Evolutionary conservation across 2,888 invertebrate species (phyloP), one percentile per base, ranked within the genome.

Genomic region (Metellina segmentata): DNA sequence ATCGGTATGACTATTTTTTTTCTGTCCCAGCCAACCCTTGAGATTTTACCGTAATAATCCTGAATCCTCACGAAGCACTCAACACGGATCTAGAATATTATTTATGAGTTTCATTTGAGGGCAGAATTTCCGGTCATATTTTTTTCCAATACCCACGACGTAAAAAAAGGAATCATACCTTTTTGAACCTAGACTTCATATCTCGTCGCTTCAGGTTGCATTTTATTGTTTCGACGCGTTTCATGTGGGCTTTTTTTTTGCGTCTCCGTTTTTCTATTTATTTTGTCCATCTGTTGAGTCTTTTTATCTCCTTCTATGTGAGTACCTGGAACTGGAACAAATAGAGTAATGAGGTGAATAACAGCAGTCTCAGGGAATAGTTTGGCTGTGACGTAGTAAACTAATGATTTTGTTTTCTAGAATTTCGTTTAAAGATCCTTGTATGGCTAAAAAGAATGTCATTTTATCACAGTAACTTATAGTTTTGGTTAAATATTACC

Each of bases 71-170:
- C 79, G 85, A 77, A 71, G 79, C 11, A 81, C 87, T 79, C 87
- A 72, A 34, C 81, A n/a, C 53, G n/a, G 71, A 53, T 72, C 72
- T 70, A n/a, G 72, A 87, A 87, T 87, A 87, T 87, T 87, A 87
- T 87, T 87, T 81, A 81, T 71, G 87, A 72, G 79, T 81, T 87
- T 81, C 81, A 87, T 81, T 87, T 79, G 87, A 79, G 81, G 87
- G 81, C 72, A 71, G 72, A 61, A 86, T 85, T 85, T 85, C 83
- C 83, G 83, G 83, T 85, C 77, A 51, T 78, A 53, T 70, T 53
- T 61, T 70, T 82, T 74, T 13, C 82, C 19, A 16, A n/a, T 70
- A 51, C 49, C 19, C 19, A 34, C 74, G n/a, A 11, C 74, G 70
- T 52, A 20, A 52, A 75, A 61, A 61, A 61, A 61, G 61, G 61